Evolutionary conservation across 2,888 invertebrate genomes (phyloP).

Genomic region (Pseudoips prasinana): DNA sequence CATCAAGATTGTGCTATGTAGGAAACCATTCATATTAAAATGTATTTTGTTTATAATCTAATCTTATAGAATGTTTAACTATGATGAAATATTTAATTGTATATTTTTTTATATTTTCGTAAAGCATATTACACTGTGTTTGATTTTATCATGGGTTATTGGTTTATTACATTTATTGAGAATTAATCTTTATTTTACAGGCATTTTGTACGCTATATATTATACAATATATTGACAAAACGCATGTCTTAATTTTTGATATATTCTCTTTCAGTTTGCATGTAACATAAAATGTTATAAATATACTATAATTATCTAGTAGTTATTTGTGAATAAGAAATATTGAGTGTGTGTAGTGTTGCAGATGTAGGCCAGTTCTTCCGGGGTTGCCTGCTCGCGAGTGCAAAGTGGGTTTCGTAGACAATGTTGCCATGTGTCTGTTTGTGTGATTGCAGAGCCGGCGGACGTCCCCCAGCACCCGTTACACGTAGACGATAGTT

Average conservation of each 20-base stretch:
- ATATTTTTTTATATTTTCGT: too few species aligned
- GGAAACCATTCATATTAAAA: too few species aligned
- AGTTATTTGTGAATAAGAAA: slow-evolving; percentile 29
- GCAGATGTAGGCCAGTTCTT: slow-evolving; percentile 73
- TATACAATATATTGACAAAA: slow-evolving; percentile 23
- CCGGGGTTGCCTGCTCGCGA: slow-evolving; percentile 61
- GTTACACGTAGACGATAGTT: slow-evolving; percentile 2
- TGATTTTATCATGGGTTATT: slow-evolving; percentile 31
- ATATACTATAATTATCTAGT: slow-evolving; percentile 29
- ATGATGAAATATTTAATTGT: too few species aligned
- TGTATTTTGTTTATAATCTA: too few species aligned
- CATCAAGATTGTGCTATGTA: too few species aligned
- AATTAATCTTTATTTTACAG: slow-evolving; percentile 53
- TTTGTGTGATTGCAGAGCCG: slow-evolving; percentile 76
- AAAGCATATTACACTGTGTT: slow-evolving; percentile 9
- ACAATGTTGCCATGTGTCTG: slow-evolving; percentile 76
- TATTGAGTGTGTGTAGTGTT: slow-evolving; percentile 76
- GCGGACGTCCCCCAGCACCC: slow-evolving; percentile 44
- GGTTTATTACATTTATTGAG: slow-evolving; percentile 31
- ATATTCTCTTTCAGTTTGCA: slow-evolving; percentile 60
- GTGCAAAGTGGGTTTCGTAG: slow-evolving; percentile 39
- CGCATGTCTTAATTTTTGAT: slow-evolving; percentile 44
- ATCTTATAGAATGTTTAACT: too few species aligned
- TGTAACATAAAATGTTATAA: slow-evolving; percentile 25
- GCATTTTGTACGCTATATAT: slow-evolving; percentile 35